Evolutionary conservation across 92 coral and sea anemone species (phyloP).

Genomic region (Micromussa lordhowensis): DNA sequence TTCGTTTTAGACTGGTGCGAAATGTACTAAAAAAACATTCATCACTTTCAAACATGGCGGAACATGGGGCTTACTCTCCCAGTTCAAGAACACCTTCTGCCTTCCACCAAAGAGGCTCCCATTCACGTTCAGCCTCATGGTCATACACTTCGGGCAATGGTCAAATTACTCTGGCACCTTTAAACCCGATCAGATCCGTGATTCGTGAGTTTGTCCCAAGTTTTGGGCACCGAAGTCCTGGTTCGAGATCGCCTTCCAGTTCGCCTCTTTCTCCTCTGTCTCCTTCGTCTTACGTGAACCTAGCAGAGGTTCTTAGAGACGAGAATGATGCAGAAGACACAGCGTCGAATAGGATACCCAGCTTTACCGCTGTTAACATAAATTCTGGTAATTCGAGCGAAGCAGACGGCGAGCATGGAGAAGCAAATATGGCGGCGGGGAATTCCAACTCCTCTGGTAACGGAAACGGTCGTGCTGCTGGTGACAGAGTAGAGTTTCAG

Average conservation of each 20-base stretch:
- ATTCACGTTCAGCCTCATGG: constrained; percentile 97
- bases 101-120: constrained; percentile 90
- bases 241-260: constrained; percentile 65
- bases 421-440: constrained; percentile 57
- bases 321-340: constrained; percentile 68
- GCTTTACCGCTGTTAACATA: constrained; percentile 59
- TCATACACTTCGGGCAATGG: constrained; percentile 96
- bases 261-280: constrained; percentile 84
- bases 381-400: constrained; percentile 88
- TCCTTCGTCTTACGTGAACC: constrained; percentile 87
- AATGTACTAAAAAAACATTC: background rate
- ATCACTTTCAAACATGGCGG: constrained; percentile 65
- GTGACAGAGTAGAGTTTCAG: constrained; percentile 95
- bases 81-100: constrained; percentile 63
- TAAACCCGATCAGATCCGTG: constrained; percentile 93
- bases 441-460: constrained; percentile 39
- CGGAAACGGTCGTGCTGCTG: constrained; percentile 71
- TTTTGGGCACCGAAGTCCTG: constrained; percentile 78
- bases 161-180: constrained; percentile 84
- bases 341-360: constrained; percentile 62
- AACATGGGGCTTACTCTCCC: constrained; percentile 33
- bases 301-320: constrained; percentile 78
- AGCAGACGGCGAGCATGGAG: constrained; percentile 72
- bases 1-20: background rate
- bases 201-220: constrained; percentile 98